These are phyloP conservation scores for Anomalospiza imberbis DNA, from an alignment of 2,797 vertebrate genomes.

Conservation along the genomic window DNA sequence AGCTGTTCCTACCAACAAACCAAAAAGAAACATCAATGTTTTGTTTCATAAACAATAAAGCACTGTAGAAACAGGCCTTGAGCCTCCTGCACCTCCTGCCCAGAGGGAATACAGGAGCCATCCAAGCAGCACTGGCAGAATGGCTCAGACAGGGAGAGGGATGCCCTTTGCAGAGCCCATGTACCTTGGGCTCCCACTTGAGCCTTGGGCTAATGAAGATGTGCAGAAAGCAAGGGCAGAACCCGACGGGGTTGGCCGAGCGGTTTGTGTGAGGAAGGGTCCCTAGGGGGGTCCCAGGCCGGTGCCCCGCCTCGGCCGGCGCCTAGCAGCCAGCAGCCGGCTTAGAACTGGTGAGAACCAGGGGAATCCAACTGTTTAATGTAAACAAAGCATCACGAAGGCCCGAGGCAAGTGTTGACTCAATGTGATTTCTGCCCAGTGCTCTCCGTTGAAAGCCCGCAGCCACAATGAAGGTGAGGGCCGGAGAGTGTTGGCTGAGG, in stretches of 20 bases:
- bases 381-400: not conserved
- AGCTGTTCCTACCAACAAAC: not conserved
- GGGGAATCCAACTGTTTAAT: not conserved
- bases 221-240: not conserved
- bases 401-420: not conserved
- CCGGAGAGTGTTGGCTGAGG: not conserved
- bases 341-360: not conserved
- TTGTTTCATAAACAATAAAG: not conserved
- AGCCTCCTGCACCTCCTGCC: not conserved
- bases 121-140: not conserved
- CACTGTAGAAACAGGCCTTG: not conserved
- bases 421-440: not conserved
- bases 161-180: not conserved
- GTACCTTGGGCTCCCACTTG: not conserved
- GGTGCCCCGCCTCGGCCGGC: too few relatives aligned
- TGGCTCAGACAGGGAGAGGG: not conserved
- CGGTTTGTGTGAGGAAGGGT: not conserved
- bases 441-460: not conserved
- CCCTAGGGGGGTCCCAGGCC: too few relatives aligned
- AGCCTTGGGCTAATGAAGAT: not conserved
- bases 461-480: not conserved
- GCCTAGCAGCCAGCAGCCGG: not conserved
- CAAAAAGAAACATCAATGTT: not conserved
- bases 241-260: not conserved
- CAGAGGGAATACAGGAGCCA: not conserved